These are phyloP conservation scores for Petrocephalus zakoni DNA, from an alignment of 2,113 vertebrate species.

Conservation along the genomic window DNA sequence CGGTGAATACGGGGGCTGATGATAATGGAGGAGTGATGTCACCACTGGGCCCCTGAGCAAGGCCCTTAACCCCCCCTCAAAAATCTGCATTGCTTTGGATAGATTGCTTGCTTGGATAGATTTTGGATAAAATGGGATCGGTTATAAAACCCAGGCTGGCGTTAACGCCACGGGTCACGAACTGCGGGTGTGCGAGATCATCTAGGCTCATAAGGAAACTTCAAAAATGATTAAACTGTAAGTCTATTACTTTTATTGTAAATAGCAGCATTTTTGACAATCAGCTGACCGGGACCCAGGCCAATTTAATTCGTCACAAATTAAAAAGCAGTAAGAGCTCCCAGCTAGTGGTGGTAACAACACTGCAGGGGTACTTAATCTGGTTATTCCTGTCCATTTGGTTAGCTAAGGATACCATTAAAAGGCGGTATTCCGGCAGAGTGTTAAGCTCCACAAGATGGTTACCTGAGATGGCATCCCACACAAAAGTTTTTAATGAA, in stretches of 20 bases:
- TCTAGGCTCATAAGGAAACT: not conserved
- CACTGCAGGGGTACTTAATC: not conserved
- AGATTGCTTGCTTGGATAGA: no score
- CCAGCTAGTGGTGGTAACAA: conserved; percentile 4
- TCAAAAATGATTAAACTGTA: not conserved
- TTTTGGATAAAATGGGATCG: no score
- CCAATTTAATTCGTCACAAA: conserved; percentile 35
- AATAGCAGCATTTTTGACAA: not conserved
- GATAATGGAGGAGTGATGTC: not conserved
- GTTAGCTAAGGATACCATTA: not conserved
- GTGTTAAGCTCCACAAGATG: not conserved
- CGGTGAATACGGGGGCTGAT: not conserved
- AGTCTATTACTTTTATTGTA: not conserved
- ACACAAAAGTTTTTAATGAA: not conserved
- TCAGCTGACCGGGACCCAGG: not conserved
- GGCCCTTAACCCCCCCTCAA: not conserved
- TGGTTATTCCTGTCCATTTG: conserved; percentile 10
- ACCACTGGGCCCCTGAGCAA: not conserved
- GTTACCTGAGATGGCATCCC: not conserved
- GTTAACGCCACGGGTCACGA: not conserved
- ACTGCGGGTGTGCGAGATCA: no score
- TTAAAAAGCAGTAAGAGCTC: conserved; percentile 13
- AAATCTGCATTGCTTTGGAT: not conserved
- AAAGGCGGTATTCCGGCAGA: not conserved
- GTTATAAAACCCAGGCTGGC: not conserved